Base-by-base conservation (phyloP, 1,140 invertebrate genomes). In the Diachasma alloeum region DNA sequence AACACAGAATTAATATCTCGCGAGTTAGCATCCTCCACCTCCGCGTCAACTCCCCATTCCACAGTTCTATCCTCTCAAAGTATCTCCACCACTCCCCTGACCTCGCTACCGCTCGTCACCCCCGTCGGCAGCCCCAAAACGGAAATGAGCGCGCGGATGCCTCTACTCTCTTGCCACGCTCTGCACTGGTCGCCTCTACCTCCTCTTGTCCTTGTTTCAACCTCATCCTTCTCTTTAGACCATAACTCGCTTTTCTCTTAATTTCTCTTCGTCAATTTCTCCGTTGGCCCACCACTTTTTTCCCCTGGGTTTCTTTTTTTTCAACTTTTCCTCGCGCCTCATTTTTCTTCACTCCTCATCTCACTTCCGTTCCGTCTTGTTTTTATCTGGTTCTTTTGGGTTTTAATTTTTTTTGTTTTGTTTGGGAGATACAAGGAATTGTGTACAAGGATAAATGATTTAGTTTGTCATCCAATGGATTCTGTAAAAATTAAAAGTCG, bases 1-100 rank as follows among this genome's bases (percentile, higher is more conserved):
- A 89, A 89, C 88, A 88, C 87, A 86, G 87, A 90, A 90, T 90
- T 90, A 90, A 90, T 90, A 90, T 90, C 87, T 89, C 88, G 88
- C 88, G 88, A 90, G 88, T 90, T 90, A 90, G 86, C 88, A 81
- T 83, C 81, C 83, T 72, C 46, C 46, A 72, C 74, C 77, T 59
- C 77, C 56, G 24, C 48, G 39, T 67, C 66, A 44, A 74, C 78
- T 73, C 75, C 78, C 67, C 39, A 42, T 15, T 70, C 66, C 53
- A 36, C 46, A 24, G 15, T 17, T 15, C 19, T 17, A 24, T 42
- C 66, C 66, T 68, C 66, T 68, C 66, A 19, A 68, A 37, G 8
- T 31, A 70, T 46, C 67, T 74, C 59, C 26, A 56, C 59, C 78
- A 63, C 75, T 19, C 69, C 46, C 63, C 48, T 76, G 44, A 74